phyloP scores from a whole-genome alignment of 1,140 invertebrate species.

The Solen grandis region DNA sequence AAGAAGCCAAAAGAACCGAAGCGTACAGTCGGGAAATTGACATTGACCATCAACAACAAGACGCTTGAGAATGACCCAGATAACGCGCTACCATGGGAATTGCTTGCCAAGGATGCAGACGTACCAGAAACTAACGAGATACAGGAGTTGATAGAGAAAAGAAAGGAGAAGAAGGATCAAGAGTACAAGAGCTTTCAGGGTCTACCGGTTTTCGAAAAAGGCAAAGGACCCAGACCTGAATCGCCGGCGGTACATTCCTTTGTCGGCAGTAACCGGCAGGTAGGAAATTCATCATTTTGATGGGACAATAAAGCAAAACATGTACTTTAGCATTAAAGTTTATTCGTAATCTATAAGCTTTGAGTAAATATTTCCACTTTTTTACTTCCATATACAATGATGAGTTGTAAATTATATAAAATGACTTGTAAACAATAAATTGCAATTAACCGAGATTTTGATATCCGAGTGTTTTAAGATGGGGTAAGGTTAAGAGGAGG shows the following conservation, averaged over 20 bases:
- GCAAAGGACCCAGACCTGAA: constrained; percentile 32
- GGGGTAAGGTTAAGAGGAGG: too few relatives aligned
- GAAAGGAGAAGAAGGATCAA: constrained; percentile 22
- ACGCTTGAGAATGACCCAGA: constrained; percentile 40
- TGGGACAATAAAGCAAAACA: too few relatives aligned
- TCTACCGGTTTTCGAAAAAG: constrained; percentile 42
- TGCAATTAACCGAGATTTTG: too few relatives aligned
- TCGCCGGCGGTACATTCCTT: not conserved
- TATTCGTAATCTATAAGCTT: too few relatives aligned
- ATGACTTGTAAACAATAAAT: too few relatives aligned
- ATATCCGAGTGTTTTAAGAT: too few relatives aligned
- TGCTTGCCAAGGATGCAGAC: constrained; percentile 38
- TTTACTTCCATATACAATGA: too few relatives aligned
- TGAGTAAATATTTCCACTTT: too few relatives aligned
- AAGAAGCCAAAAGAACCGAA: constrained; percentile 26
- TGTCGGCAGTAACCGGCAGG: not conserved
- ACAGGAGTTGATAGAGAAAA: constrained; percentile 18
- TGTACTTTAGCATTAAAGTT: too few relatives aligned
- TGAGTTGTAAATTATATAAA: too few relatives aligned
- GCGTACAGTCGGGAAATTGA: constrained; percentile 28
- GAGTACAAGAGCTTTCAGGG: constrained; percentile 42
- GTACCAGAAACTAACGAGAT: constrained; percentile 33
- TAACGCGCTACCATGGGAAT: constrained; percentile 49
- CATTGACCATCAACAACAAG: constrained; percentile 32
- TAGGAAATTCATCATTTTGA: not conserved